phyloP scores from a whole-genome alignment of 2,113 vertebrate species.

The Natator depressus region DNA sequence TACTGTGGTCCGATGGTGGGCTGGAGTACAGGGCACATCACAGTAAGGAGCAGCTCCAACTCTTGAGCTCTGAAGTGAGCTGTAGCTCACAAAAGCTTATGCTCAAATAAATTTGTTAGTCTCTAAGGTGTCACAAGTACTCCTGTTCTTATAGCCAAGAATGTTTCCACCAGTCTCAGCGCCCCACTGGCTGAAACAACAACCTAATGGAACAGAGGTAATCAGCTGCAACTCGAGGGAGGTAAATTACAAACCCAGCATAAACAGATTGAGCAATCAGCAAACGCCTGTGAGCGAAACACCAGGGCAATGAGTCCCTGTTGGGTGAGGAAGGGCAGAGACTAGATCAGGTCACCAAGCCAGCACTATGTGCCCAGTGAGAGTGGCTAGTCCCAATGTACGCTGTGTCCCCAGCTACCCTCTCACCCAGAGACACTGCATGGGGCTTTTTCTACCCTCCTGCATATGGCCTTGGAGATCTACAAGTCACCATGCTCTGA shows the following conservation, averaged over 20 bases:
- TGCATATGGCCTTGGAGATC: accelerated
- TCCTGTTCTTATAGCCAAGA: not conserved
- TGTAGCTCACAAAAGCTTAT: no score
- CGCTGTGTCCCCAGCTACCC: accelerated
- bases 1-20: not conserved
- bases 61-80: not conserved
- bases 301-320: not conserved
- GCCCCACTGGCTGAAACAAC: not conserved
- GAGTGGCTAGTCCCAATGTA: accelerated
- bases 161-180: not conserved
- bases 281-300: not conserved
- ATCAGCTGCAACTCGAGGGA: not conserved
- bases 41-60: not conserved
- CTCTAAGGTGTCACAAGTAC: no score
- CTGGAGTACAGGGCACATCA: not conserved
- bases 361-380: accelerated
- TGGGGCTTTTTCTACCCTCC: not conserved
- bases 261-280: accelerated
- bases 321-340: not conserved
- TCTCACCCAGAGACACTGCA: accelerated
- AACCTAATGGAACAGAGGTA: not conserved
- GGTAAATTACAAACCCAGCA: not conserved
- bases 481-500: not conserved
- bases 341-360: not conserved
- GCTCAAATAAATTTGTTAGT: no score